phyloP scores from a whole-genome alignment of 92 coral and sea anemone genomes.

The Desmophyllum pertusum region DNA sequence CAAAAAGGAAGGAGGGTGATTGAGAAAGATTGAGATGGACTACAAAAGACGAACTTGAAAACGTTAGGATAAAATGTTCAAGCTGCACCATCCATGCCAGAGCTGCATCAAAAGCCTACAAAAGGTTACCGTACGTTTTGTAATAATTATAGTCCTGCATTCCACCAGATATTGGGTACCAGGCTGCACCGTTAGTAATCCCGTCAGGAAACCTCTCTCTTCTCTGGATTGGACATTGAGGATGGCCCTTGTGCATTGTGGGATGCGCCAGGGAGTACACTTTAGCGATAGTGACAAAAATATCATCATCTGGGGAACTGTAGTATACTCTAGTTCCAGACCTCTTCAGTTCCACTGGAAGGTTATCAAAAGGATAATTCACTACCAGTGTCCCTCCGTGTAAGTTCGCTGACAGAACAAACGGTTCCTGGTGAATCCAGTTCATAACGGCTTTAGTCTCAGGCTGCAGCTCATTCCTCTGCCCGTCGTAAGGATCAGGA shows the following conservation, averaged over 20 bases:
- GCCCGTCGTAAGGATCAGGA: constrained; percentile 84
- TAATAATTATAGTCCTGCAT: constrained; percentile 99
- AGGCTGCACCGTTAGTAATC: constrained; percentile 94
- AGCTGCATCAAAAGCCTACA: background rate
- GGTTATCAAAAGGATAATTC: constrained; percentile 92
- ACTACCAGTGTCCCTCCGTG: constrained; percentile 97
- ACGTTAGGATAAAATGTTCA: too few relatives aligned
- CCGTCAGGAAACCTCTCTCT: constrained; percentile 79
- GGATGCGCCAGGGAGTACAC: constrained; percentile 84
- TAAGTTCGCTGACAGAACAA: constrained; percentile 90
- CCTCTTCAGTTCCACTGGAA: constrained; percentile 71
- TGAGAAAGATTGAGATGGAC: too few relatives aligned
- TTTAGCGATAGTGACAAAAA: constrained; percentile 80
- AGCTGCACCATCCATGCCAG: too few relatives aligned
- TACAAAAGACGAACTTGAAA: too few relatives aligned
- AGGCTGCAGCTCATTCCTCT: constrained; percentile 65
- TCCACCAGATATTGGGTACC: constrained; percentile 97
- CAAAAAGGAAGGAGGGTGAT: too few relatives aligned
- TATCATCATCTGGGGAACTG: constrained; percentile 97
- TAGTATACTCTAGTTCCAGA: constrained; percentile 69
- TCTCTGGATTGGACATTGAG: constrained; percentile 64
- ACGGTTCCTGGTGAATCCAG: constrained; percentile 87
- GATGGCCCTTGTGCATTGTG: constrained; percentile 85
- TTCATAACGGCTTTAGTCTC: constrained; percentile 87
- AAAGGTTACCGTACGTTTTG: constrained; percentile 66